Conservation (phyloP, 2,888 invertebrate genomes). For the Drosophila colorata region DNA sequence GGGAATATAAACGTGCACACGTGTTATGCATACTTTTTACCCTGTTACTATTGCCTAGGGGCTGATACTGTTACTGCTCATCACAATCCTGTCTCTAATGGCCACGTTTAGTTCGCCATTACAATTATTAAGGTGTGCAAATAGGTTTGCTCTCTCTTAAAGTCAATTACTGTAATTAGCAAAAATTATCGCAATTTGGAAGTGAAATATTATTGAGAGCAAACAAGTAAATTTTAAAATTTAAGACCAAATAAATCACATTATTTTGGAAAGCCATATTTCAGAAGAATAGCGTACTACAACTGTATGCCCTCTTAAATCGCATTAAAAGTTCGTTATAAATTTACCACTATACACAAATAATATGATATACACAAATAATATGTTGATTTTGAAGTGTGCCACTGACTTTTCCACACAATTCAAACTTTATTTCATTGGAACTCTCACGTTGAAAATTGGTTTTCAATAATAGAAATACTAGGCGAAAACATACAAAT, state of each 20-base stretch:
- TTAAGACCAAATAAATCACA: too few species aligned
- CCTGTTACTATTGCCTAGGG: constrained; percentile 19
- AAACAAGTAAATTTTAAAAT: background rate
- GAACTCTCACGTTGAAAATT: constrained; percentile 46
- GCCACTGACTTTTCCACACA: constrained; percentile 12
- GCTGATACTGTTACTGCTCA: constrained; percentile 4
- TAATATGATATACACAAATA: background rate
- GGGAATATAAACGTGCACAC: constrained; percentile 42
- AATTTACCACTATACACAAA: background rate
- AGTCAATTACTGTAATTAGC: background rate
- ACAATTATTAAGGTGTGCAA: constrained; percentile 50
- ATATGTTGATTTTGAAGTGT: constrained; percentile 2
- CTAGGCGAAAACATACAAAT: constrained; percentile 24
- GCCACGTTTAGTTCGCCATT: constrained; percentile 36
- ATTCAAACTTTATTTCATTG: constrained; percentile 23
- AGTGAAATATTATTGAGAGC: background rate
- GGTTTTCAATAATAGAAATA: constrained; percentile 62
- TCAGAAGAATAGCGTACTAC: background rate
- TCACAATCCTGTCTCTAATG: constrained; percentile 23
- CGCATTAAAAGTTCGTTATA: too few species aligned
- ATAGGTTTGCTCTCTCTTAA: constrained; percentile 2
- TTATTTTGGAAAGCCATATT: too few species aligned
- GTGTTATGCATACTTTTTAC: constrained; percentile 50
- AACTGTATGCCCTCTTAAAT: background rate
- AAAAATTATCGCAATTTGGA: background rate